A percentile compares a stretch with the other conserved stretches of the same genome.
phyloP scores from a whole-genome alignment of 2,888 invertebrate species.

The Ischnura elegans region DNA sequence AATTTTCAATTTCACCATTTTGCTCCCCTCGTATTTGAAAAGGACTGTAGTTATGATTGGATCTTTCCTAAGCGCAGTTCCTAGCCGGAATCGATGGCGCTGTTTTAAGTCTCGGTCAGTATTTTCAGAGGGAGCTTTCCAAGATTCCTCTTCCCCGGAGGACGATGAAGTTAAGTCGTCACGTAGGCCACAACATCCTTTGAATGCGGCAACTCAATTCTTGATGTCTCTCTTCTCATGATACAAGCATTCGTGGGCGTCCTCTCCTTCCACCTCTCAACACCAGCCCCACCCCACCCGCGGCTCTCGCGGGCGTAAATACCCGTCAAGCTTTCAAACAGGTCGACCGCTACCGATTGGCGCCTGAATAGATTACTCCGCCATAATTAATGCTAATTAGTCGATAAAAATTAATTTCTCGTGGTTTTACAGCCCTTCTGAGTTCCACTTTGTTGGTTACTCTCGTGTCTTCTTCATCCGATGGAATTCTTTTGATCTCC shows the following conservation, averaged over 20 bases:
- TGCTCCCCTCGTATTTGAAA: too few relatives aligned
- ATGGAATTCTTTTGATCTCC: too few relatives aligned
- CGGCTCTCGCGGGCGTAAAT: background rate
- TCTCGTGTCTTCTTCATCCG: too few relatives aligned
- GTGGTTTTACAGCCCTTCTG: background rate
- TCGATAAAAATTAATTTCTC: too few relatives aligned
- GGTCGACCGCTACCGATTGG: background rate
- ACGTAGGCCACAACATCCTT: background rate
- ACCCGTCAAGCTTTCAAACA: background rate
- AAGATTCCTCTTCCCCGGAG: background rate
- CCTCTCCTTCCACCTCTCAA: background rate
- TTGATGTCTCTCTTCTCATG: background rate
- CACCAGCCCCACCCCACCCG: background rate
- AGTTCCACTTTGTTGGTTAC: too few relatives aligned
- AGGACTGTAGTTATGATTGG: too few relatives aligned
- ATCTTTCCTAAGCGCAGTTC: too few relatives aligned
- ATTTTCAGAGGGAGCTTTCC: background rate
- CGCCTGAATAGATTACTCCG: background rate
- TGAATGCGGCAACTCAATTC: background rate
- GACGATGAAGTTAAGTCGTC: background rate
- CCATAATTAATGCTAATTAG: background rate
- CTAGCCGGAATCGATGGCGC: background rate
- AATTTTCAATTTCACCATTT: too few relatives aligned
- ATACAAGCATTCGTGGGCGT: background rate
- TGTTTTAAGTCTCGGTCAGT: background rate